phyloP scores from a whole-genome alignment of 2,888 invertebrate genomes.

The Ashinkailepas kermadecensis region DNA sequence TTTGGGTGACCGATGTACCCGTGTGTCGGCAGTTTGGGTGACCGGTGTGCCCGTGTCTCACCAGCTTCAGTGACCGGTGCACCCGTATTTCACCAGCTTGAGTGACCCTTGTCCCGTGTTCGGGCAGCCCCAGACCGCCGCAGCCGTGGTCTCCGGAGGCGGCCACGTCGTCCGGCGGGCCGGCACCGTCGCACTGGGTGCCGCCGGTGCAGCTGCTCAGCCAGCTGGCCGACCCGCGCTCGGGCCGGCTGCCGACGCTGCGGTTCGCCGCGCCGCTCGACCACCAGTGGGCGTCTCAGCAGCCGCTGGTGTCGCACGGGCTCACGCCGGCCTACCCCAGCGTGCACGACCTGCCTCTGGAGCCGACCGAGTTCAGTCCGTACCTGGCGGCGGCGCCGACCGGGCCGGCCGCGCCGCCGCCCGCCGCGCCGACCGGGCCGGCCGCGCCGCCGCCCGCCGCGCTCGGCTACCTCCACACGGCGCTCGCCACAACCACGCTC shows the following conservation, averaged over 20 bases:
- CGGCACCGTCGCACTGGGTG: not conserved
- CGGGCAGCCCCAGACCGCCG: not conserved
- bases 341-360: conserved; percentile 15
- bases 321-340: not conserved
- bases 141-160: not conserved
- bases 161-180: not conserved
- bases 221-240: conserved; percentile 1
- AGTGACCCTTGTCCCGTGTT: too few species aligned
- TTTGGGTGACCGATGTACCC: too few species aligned
- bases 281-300: too few species aligned
- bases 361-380: not conserved
- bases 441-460: not conserved
- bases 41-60: too few species aligned
- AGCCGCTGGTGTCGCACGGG: too few species aligned
- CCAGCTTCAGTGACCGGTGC: too few species aligned
- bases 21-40: too few species aligned
- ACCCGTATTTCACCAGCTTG: too few species aligned
- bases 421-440: not conserved
- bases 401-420: not conserved
- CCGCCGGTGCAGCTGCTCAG: not conserved
- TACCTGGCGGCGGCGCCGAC: not conserved
- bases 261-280: not conserved
- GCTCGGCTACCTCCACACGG: not conserved
- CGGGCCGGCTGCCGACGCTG: conserved; percentile 16
- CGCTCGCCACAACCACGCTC: too few species aligned